These are phyloP conservation scores for Oscheius sp. DNA, from an alignment of 2,888 invertebrate species.

Conservation along the genomic window DNA sequence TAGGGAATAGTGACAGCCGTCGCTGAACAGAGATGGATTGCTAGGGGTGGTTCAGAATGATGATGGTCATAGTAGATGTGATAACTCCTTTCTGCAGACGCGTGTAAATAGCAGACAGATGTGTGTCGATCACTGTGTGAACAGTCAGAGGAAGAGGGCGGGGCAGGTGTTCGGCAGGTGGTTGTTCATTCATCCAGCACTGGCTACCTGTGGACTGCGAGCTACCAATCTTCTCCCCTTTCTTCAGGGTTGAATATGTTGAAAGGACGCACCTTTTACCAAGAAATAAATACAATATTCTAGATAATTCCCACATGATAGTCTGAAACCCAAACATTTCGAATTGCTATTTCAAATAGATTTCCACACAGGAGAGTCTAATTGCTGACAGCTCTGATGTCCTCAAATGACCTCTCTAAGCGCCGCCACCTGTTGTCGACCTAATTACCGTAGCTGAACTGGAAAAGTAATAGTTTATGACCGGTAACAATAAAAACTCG, in stretches of 20 bases:
- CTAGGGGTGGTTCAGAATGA: neutral
- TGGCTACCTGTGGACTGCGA: neutral
- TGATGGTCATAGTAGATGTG: neutral
- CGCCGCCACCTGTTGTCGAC: neutral
- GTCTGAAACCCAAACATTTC: no score
- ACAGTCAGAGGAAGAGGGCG: constrained; percentile 15
- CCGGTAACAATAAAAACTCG: constrained; percentile 8
- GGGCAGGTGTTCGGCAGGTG: constrained; percentile 33
- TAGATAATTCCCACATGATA: no score
- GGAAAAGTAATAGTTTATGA: neutral
- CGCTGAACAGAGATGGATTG: neutral
- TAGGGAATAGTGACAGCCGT: neutral
- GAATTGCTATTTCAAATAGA: neutral
- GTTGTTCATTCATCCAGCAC: constrained; percentile 11
- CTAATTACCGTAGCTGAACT: neutral
- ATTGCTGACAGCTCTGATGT: neutral
- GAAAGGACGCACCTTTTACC: no score
- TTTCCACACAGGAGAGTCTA: neutral
- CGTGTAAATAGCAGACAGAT: constrained; percentile 15
- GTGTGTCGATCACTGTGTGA: neutral
- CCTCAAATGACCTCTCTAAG: neutral
- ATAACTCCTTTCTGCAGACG: neutral
- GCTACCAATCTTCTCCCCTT: neutral
- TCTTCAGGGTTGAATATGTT: neutral
- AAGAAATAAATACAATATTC: no score